Evolutionary conservation across 1,140 invertebrate species (phyloP).

Genomic region (Bradysia coprophila): DNA sequence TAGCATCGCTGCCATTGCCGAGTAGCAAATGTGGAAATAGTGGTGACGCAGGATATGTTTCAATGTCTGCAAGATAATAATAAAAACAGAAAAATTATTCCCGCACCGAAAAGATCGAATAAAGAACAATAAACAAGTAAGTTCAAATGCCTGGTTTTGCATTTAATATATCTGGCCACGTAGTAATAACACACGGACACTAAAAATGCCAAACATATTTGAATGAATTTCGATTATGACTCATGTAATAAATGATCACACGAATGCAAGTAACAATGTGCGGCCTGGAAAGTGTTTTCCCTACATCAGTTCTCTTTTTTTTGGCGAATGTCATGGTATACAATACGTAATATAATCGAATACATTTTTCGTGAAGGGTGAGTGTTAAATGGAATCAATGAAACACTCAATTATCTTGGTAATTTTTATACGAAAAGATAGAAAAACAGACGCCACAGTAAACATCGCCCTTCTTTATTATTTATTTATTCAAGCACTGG

Average conservation of each 20-base stretch:
- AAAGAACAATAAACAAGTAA: not conserved
- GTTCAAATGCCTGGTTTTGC: not conserved
- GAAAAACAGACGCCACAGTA: not conserved
- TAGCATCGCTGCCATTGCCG: constrained; percentile 70
- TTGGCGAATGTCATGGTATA: not conserved
- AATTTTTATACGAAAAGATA: not conserved
- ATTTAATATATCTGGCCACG: not conserved
- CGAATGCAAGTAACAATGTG: no score
- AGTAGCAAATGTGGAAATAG: constrained; percentile 76
- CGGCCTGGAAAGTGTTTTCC: no score
- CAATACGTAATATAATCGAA: not conserved
- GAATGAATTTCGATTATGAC: no score
- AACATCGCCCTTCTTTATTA: not conserved
- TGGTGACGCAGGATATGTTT: constrained; percentile 56
- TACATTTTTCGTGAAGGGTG: not conserved
- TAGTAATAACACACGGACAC: no score
- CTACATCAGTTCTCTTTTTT: not conserved
- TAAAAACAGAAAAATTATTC: not conserved
- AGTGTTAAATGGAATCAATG: not conserved
- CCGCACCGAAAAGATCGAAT: no score
- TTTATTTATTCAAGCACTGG: no score
- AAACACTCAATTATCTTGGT: not conserved
- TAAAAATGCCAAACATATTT: no score
- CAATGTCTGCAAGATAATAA: constrained; percentile 33
- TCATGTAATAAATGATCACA: no score